Evolutionary conservation across 2,797 vertebrate species (phyloP).

Genomic region (Monodelphis domestica): DNA sequence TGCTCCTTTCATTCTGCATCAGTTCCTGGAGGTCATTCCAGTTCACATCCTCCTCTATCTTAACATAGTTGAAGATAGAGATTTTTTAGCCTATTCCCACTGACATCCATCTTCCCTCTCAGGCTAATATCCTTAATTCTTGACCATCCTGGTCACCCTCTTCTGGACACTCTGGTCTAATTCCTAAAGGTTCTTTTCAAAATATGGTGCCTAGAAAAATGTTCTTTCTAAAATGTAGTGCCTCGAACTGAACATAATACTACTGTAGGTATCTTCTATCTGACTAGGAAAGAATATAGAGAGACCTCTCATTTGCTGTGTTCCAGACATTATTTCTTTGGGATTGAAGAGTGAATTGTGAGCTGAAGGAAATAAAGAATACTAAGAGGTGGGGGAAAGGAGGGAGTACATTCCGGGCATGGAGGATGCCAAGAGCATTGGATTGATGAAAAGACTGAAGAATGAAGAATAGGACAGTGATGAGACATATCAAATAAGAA

Average conservation of each 20-base stretch:
- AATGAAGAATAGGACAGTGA: not conserved
- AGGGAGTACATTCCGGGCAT: not conserved
- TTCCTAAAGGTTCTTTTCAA: not conserved
- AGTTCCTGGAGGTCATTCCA: no score
- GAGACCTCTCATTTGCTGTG: not conserved
- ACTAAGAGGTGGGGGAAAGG: no score
- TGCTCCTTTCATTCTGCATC: no score
- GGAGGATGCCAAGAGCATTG: not conserved
- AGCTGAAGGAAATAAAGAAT: not conserved
- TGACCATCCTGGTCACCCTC: no score
- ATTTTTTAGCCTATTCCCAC: no score
- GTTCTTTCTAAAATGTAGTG: no score
- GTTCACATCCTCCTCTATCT: no score
- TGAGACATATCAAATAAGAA: not conserved
- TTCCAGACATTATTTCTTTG: not conserved
- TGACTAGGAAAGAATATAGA: not conserved
- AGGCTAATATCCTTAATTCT: not conserved
- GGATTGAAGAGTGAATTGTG: not conserved
- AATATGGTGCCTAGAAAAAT: not conserved
- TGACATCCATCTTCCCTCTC: no score
- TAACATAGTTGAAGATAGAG: no score
- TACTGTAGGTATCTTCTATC: not conserved
- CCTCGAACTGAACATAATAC: not conserved
- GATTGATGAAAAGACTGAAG: not conserved
- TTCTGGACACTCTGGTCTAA: no score